Base-by-base conservation (phyloP, 1,140 invertebrate species). In the Thaumatotibia leucotreta region DNA sequence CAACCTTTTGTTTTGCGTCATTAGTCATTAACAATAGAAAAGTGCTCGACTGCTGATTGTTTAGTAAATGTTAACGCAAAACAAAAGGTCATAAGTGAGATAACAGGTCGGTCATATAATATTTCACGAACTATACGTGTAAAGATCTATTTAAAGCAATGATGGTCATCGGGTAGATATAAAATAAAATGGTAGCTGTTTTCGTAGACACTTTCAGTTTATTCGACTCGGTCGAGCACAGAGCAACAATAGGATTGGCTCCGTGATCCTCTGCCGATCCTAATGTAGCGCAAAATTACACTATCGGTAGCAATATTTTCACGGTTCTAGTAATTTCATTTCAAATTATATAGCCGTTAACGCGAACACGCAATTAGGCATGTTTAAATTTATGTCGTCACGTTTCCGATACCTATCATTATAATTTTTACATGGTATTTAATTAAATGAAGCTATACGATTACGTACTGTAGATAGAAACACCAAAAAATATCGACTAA, bases 241-340 rank as follows among this genome's bases (percentile, higher is more conserved):
- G 23, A 27, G 27, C 23, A 58, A 58, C 52, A 58, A 58, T 58
- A n/a, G 24, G 23, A 24, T 17, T 31, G 50, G 52, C 33, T 11
- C 9, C 52, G 27, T 58, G 52, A 58, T 27, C 24, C 52, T 6
- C 52, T 14, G 23, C 10, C 52, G 20, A 58, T 24, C n/a, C 52
- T 58, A 58, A 58, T 58, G 23, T 58, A 29, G 23, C 52, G 24
- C 27, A 58, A 58, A 58, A 58, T 58, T 58, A 31, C 52, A 14
- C 50, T 54, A 24, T 58, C 5, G n/a, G 24, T 29, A 58, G 52
- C 52, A 14, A 14, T 11, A n/a, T n/a, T 54, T 54, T 54, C 23
- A 29, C 52, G 52, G 52, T 58, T 14, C n/a, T 24, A 58, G 52
- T 27, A n/a, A 27, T 58, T 31, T 14, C 52, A 29, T 58, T 58